Percentiles rank a stretch among this genome's conserved stretches.
Conservation (phyloP, 2,113 vertebrate genomes). For the Xenopus laevis region DNA sequence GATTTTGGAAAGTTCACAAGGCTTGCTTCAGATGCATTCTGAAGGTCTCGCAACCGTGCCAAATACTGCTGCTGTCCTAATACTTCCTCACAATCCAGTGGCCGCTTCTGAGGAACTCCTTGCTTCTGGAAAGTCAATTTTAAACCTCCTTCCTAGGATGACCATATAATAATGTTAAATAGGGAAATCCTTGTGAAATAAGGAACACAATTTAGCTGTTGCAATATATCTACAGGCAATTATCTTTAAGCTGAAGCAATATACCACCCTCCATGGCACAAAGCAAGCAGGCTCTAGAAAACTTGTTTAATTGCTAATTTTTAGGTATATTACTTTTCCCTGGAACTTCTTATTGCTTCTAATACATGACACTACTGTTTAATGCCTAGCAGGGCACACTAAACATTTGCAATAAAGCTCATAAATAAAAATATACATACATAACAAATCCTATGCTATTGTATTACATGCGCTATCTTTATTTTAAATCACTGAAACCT, state of each 20-base stretch:
- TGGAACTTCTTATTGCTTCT: no score
- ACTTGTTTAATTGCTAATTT: no score
- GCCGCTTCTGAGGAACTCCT: conserved; percentile 84
- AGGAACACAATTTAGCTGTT: conserved; percentile 11
- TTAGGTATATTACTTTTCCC: no score
- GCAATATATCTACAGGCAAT: background rate
- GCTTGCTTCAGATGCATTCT: conserved; percentile 84
- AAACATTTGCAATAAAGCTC: no score
- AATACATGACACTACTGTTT: no score
- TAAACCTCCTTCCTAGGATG: conserved; percentile 91
- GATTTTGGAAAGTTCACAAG: conserved; percentile 84
- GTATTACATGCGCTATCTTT: no score
- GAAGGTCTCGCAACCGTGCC: conserved; percentile 86
- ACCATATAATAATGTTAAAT: conserved; percentile 17
- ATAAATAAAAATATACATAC: no score
- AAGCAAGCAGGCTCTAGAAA: no score
- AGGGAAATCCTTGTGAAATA: background rate
- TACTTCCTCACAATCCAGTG: conserved; percentile 81
- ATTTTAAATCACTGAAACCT: no score
- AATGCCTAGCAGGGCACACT: no score
- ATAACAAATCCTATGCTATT: no score
- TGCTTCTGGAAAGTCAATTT: conserved; percentile 99
- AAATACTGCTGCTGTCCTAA: conserved; percentile 85
- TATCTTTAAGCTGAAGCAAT: background rate
- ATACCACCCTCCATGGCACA: no score